Evolutionary conservation across 2,797 vertebrate genomes (phyloP).

Genomic region (Peromyscus melanophrys): DNA sequence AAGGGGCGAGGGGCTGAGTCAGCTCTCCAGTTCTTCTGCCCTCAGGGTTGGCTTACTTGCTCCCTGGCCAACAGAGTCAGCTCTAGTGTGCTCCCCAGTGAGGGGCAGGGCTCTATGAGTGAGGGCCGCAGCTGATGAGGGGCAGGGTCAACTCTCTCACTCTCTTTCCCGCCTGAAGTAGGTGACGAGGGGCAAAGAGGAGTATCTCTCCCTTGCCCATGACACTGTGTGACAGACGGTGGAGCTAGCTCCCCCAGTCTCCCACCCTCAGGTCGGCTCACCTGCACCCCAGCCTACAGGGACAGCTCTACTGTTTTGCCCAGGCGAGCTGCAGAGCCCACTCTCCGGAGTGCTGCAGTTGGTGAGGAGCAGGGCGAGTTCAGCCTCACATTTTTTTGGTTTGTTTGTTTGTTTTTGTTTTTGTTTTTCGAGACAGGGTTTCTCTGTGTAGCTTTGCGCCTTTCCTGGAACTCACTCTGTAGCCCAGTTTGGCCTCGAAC

Average conservation of each 20-base stretch:
- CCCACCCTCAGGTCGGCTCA: neutral
- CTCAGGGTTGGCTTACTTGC: neutral
- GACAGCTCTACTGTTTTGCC: neutral
- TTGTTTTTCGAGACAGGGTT: too few relatives aligned
- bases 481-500: too few relatives aligned
- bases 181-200: neutral
- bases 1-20: neutral
- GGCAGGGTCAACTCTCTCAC: neutral
- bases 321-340: neutral
- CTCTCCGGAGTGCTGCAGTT: neutral
- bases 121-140: neutral
- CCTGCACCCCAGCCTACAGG: neutral
- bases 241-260: neutral
- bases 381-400: neutral
- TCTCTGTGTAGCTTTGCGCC: too few relatives aligned
- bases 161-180: neutral
- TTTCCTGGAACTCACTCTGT: too few relatives aligned
- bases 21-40: neutral
- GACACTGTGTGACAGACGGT: neutral
- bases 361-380: neutral
- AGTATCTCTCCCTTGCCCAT: neutral
- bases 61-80: neutral
- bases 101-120: neutral
- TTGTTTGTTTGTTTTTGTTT: too few relatives aligned
- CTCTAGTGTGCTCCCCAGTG: neutral